These are phyloP conservation scores for Lampris incognitus DNA, from an alignment of 2,113 vertebrate genomes.

Conservation along the genomic window DNA sequence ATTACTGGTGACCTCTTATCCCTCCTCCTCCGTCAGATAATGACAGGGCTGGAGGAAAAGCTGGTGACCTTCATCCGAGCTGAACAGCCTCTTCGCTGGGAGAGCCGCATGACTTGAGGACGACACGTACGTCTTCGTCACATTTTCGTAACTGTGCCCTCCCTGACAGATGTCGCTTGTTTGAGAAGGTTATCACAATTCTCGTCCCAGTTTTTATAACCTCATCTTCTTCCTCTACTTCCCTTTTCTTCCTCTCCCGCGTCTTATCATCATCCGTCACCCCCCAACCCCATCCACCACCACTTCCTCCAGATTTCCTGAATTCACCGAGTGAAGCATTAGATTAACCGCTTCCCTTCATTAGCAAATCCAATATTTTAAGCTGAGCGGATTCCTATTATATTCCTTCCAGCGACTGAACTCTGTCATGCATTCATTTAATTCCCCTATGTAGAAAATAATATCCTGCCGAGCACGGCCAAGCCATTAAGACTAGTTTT, in stretches of 20 bases:
- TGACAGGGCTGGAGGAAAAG: conserved; percentile 53
- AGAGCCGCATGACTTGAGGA: neutral
- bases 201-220: conserved; percentile 30
- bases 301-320: neutral
- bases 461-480: conserved; percentile 55
- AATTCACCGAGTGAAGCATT: conserved; percentile 34
- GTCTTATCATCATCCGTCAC: neutral
- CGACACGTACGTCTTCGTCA: neutral
- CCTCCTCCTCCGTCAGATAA: conserved; percentile 58
- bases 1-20: conserved; percentile 60
- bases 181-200: conserved; percentile 20
- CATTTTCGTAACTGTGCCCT: conserved; percentile 3
- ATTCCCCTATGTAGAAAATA: conserved; percentile 66
- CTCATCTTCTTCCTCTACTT: neutral
- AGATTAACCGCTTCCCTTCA: conserved; percentile 50
- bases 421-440: conserved; percentile 56
- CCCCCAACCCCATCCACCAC: too few relatives aligned
- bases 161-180: conserved; percentile 27
- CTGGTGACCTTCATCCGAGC: conserved; percentile 62
- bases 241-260: neutral
- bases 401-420: conserved; percentile 56
- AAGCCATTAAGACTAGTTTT: conserved; percentile 58
- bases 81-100: conserved; percentile 7
- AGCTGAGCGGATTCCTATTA: conserved; percentile 51
- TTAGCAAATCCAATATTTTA: conserved; percentile 69